Evolutionary conservation across 2,797 vertebrate genomes (phyloP).

Genomic region (Tauraco hartlaubi): DNA sequence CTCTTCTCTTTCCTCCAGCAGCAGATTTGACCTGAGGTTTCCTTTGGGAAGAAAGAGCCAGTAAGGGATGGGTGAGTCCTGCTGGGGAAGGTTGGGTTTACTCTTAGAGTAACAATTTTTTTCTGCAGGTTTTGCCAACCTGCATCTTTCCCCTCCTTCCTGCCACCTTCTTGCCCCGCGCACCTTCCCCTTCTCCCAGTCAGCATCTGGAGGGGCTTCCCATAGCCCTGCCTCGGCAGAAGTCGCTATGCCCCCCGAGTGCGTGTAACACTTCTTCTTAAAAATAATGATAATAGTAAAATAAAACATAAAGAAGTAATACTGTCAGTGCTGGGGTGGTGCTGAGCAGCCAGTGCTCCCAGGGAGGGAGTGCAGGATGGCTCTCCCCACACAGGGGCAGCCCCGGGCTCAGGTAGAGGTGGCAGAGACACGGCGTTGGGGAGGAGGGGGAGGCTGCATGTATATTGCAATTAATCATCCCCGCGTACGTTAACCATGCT

Average conservation of each 20-base stretch:
- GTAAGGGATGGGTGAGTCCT: not conserved
- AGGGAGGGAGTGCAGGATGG: not conserved
- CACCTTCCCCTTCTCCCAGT: not conserved
- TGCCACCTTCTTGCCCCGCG: not conserved
- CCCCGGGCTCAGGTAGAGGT: not conserved
- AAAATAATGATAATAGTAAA: not conserved
- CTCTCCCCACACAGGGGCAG: accelerated
- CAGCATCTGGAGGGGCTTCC: accelerated
- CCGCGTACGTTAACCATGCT: conserved; percentile 81
- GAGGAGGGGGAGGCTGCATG: conserved; percentile 42
- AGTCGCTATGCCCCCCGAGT: not conserved
- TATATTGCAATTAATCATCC: conserved; percentile 81
- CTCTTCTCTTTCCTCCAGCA: not conserved
- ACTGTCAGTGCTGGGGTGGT: not conserved
- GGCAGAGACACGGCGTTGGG: not conserved
- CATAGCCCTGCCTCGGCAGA: not conserved
- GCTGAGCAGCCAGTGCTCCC: not conserved
- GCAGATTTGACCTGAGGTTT: not conserved
- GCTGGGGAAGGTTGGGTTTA: not conserved
- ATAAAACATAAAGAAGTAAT: not conserved
- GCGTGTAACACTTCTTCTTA: not conserved
- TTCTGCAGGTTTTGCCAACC: not conserved
- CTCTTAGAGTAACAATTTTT: not conserved
- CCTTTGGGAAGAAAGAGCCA: not conserved
- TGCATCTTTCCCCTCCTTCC: not conserved